phyloP scores from a whole-genome alignment of 2,888 invertebrate species.

The Nasonovia ribisnigri region DNA sequence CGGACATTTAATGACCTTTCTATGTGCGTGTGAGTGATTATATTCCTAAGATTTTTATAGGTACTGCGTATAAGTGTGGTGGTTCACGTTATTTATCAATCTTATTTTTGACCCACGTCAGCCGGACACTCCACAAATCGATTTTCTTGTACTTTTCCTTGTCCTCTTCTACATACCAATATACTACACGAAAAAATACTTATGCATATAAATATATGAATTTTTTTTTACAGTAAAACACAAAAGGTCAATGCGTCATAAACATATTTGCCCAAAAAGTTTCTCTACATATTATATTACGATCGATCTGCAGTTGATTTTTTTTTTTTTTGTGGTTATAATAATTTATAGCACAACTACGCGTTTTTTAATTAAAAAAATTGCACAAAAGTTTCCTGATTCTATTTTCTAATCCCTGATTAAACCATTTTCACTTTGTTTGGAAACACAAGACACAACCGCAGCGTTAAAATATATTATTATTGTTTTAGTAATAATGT shows the following conservation, averaged over 20 bases:
- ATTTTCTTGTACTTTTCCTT: background rate
- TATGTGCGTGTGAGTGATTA: background rate
- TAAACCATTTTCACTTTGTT: background rate
- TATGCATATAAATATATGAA: background rate
- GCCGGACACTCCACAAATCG: background rate
- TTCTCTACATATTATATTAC: background rate
- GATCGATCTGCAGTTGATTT: background rate
- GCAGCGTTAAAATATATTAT: background rate
- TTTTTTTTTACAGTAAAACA: background rate
- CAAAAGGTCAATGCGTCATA: background rate
- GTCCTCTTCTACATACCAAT: background rate
- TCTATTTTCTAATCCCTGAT: background rate
- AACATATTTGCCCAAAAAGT: background rate
- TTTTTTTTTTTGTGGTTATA: background rate
- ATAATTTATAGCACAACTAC: background rate
- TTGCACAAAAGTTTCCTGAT: background rate
- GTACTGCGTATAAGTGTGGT: background rate
- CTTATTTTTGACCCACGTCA: background rate
- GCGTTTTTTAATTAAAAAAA: background rate
- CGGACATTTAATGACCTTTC: background rate
- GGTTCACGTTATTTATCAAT: background rate
- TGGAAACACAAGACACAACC: background rate
- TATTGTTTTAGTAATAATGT: background rate
- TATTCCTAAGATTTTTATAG: background rate
- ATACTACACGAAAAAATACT: background rate